Conservation (phyloP, 2,888 invertebrate species). For the Elaeidobius kamerunicus region DNA sequence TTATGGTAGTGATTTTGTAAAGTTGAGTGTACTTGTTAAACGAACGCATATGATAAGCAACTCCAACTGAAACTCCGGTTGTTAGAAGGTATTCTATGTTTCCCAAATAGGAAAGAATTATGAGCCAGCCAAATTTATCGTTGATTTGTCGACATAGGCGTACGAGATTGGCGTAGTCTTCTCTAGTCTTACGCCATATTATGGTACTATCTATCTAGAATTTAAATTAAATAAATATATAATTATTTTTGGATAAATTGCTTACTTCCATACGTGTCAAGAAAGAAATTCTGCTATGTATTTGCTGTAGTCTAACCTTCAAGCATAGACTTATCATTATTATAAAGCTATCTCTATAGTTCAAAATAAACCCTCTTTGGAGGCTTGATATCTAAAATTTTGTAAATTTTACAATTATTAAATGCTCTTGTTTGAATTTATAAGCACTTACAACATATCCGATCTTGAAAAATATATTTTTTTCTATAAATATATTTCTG, state of each 20-base stretch:
- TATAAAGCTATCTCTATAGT: not conserved
- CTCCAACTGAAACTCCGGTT: not conserved
- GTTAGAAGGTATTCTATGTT: not conserved
- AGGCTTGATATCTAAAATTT: not conserved
- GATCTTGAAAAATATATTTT: not conserved
- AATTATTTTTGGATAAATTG: not conserved
- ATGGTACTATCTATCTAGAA: not conserved
- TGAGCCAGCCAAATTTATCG: not conserved
- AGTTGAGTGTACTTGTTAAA: not conserved
- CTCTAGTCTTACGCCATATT: not conserved
- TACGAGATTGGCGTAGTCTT: not conserved
- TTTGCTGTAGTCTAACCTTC: not conserved
- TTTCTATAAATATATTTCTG: not conserved
- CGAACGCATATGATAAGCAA: not conserved
- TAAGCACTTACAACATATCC: no score
- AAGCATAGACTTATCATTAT: not conserved
- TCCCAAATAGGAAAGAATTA: slow-evolving; percentile 1
- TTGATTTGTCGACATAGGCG: not conserved
- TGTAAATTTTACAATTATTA: no score
- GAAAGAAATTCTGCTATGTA: not conserved
- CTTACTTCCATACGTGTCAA: not conserved
- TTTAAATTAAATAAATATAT: not conserved
- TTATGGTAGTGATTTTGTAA: not conserved
- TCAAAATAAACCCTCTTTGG: not conserved
- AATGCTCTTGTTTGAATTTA: no score